A percentile compares a stretch with the other conserved stretches of the same genome.
These are phyloP conservation scores for Sisor rabdophorus DNA, from an alignment of 2,113 vertebrate species.

Conservation along the genomic window DNA sequence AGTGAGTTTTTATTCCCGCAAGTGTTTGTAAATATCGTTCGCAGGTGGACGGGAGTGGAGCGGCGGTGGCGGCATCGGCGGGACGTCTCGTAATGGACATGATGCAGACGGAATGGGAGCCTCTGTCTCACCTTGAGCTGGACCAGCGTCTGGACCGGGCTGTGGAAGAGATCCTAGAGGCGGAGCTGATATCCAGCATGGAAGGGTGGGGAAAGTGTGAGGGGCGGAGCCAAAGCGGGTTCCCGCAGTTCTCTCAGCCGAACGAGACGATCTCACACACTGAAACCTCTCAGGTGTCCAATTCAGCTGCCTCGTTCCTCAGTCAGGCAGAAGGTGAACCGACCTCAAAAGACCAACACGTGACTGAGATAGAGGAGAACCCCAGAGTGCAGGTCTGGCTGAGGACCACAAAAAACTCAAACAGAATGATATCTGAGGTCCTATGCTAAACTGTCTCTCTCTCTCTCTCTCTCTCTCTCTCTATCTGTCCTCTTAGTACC, in stretches of 20 bases:
- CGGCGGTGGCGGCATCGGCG: conserved; percentile 43
- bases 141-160: conserved; percentile 69
- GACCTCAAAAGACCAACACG: background rate
- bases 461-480: background rate
- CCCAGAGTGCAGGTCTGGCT: conserved; percentile 56
- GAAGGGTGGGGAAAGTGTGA: background rate
- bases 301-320: background rate
- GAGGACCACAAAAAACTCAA: too few relatives aligned
- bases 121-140: conserved; percentile 63
- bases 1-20: too few relatives aligned
- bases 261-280: conserved; percentile 17
- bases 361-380: conserved; percentile 33
- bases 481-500: conserved; percentile 54
- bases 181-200: conserved; percentile 54
- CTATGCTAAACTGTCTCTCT: too few relatives aligned
- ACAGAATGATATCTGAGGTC: too few relatives aligned
- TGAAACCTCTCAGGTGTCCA: background rate
- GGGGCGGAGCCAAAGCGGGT: conserved; percentile 12
- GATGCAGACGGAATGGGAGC: conserved; percentile 69
- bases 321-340: background rate
- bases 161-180: conserved; percentile 66
- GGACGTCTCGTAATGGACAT: conserved; percentile 64
- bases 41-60: background rate
- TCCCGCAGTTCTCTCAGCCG: conserved; percentile 36
- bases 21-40: background rate